Base-by-base conservation (phyloP, 2,888 invertebrate species). In the Pheosia tremula region DNA sequence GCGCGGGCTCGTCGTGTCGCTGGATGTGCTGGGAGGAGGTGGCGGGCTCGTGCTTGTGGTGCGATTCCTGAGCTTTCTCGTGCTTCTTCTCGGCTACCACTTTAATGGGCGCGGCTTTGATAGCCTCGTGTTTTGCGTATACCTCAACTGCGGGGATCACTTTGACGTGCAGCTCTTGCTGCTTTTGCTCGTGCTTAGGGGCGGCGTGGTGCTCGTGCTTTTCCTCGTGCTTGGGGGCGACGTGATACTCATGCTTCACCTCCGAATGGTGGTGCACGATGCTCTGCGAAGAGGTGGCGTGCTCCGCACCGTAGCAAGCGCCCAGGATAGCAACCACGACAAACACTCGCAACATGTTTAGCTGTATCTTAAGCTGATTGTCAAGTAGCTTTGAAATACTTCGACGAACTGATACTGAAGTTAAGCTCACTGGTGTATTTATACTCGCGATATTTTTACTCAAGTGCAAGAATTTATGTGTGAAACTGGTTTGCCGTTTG, bases 21-120 rank as follows among this genome's bases (percentile, higher is more conserved):
- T n/a, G 24, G 37, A 54, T 54, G 38, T 54, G 54, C 54, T 54
- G 54, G 5, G 54, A 54, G 11, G 54, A 54, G n/a, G 38, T 38
- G 6, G 54, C 54, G 10, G 54, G 54, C 54, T 54, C 54, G 39
- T 54, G 54, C 36, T 52, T 24, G 36, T 52, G 24, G 52, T 52
- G 52, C 4, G 52, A 36, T 1, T 52, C 52, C 10, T 52, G 5
- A 24, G 24, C 36, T 10, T 54, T 38, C 39, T 54, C 38, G 4
- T 54, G 38, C 54, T 54, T 38, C 5, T 13, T 9, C 7, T 5
- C 24, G 8, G 54, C 11, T 10, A 8, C 38, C n/a, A 11, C 54
- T 11, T 54, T 54, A 10, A 54, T 7, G 11, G 38, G 54, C 24
- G 8, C 50, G n/a, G 11, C 54, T 6, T 54, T 37, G 3, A n/a